Evolutionary conservation across 2,888 invertebrate species (phyloP), one percentile per base, ranked within the genome.

Genomic region (Pherbina coryleti): DNA sequence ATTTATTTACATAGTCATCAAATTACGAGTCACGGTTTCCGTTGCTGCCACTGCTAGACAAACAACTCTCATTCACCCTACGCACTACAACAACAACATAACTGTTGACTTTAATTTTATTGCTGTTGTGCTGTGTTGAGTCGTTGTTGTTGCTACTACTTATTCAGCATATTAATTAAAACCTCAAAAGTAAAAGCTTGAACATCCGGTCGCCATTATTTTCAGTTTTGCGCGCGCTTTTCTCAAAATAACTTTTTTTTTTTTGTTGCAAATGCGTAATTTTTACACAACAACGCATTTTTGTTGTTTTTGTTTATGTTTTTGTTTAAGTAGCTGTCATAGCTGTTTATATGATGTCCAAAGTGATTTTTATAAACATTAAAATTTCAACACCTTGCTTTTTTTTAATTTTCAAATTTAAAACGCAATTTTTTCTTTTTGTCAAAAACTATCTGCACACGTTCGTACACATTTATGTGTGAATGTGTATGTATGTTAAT

Each of bases 131-230:
- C 14, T 44, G n/a, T 19, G 44, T 69, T 5, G 1, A 51, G 69
- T 25, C 25, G 64, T 11, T 62, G 17, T 25, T 25, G 25, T 14
- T 64, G 14, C 28, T 62, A 17, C 28, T 64, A 25, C 8, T 25
- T 17, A 44, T 7, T 7, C 25, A 57, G 14, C 25, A 22, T 51
- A 69, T 69, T 49, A 69, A 69, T 44, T 69, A 69, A 49, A 25
- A 69, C 44, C 22, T 31, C 31, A 57, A 57, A 8, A 37, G 37
- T 8, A 28, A 28, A 49, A 49, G 49, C 69, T 69, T 69, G 34
- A 44, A 69, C 49, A 69, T 69, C 69, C 69, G 69, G 44, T 69
- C 67, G 67, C 67, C 67, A 67, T 67, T 44, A 22, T 19, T 67
- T 37, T 19, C 5, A 67, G 67, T 67, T 67, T 67, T 67, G n/a